Conservation (phyloP, 2,797 vertebrate genomes). For the Epinephelus awoara region DNA sequence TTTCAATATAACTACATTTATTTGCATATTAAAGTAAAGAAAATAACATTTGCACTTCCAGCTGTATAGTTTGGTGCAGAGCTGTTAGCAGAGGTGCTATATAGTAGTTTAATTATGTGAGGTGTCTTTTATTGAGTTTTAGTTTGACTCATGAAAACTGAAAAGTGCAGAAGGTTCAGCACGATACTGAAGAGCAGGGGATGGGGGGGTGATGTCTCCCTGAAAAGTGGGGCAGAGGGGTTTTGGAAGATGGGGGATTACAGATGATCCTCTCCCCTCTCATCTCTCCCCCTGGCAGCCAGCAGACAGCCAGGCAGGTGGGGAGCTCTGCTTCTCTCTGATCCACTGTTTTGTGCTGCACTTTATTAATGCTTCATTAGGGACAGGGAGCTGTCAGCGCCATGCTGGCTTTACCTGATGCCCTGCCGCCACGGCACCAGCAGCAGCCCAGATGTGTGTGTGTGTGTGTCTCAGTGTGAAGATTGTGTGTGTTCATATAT, state of each 20-base stretch:
- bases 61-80: neutral
- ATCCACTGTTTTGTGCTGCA: slow-evolving; percentile 76
- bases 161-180: slow-evolving; percentile 32
- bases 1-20: neutral
- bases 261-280: slow-evolving; percentile 59
- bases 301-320: slow-evolving; percentile 67
- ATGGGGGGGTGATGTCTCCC: slow-evolving; percentile 26
- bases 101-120: slow-evolving; percentile 21
- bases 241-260: slow-evolving; percentile 66
- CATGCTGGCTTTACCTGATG: slow-evolving; percentile 70
- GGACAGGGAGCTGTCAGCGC: slow-evolving; percentile 76
- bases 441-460: slow-evolving; percentile 35
- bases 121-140: slow-evolving; percentile 7
- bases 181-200: slow-evolving; percentile 21
- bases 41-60: neutral
- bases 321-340: slow-evolving; percentile 69
- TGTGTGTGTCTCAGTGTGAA: slow-evolving; percentile 4
- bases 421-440: slow-evolving; percentile 48
- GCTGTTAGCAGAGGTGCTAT: neutral
- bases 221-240: slow-evolving; percentile 59
- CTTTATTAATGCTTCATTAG: slow-evolving; percentile 86
- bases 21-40: neutral
- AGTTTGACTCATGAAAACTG: slow-evolving; percentile 21
- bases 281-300: slow-evolving; percentile 57
- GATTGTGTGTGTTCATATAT: slow-evolving; percentile 32